Evolutionary conservation across 2,888 invertebrate species (phyloP).

Genomic region (Amorpha juglandis): DNA sequence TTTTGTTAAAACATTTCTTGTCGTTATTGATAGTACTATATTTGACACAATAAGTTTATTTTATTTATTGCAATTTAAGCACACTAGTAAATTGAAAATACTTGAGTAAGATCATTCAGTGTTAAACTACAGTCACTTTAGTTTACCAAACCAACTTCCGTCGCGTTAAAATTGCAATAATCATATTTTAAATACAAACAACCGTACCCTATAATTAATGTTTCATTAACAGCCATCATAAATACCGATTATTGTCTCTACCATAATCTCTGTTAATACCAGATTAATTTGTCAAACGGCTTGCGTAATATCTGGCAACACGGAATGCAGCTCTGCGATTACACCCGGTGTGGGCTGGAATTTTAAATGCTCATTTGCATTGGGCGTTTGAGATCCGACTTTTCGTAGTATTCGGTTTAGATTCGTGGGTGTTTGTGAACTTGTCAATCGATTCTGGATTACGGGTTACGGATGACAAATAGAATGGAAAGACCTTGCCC

Average conservation of each 20-base stretch:
- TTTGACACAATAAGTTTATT: no score
- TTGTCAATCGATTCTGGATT: slow-evolving; percentile 2
- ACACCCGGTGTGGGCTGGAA: slow-evolving; percentile 41
- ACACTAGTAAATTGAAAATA: no score
- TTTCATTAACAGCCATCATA: slow-evolving; percentile 20
- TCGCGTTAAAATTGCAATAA: neutral
- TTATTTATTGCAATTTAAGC: no score
- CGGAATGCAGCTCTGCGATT: slow-evolving; percentile 48
- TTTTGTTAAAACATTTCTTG: no score
- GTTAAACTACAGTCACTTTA: neutral
- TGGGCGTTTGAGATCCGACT: neutral
- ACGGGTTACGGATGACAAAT: neutral
- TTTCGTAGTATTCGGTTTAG: neutral
- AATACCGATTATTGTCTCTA: slow-evolving; percentile 18
- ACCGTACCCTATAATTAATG: neutral
- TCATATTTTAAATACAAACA: slow-evolving; percentile 8
- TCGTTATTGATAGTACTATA: no score
- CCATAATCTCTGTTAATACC: slow-evolving; percentile 30
- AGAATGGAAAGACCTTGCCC: neutral
- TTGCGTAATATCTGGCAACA: slow-evolving; percentile 48
- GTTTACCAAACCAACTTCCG: neutral
- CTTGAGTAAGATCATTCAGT: no score
- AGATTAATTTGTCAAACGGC: slow-evolving; percentile 54
- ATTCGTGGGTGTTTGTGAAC: slow-evolving; percentile 5
- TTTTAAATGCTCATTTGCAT: slow-evolving; percentile 31